Percentiles rank a stretch among this genome's conserved stretches.
Conservation (phyloP, 2,888 invertebrate genomes). For the Stomorhina lunata region DNA sequence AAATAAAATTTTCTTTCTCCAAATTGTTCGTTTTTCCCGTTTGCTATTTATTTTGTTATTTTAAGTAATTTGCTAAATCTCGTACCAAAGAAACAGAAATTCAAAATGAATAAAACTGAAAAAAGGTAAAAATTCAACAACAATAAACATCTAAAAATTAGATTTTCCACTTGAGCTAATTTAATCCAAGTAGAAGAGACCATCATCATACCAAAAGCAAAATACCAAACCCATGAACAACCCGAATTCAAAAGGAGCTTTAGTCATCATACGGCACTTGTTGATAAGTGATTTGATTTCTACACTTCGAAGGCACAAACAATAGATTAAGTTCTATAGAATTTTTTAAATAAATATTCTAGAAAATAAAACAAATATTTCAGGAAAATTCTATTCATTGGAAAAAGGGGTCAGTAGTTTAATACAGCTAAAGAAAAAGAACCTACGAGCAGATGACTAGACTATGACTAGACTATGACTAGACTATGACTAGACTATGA, state of each 20-base stretch:
- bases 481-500: too few species aligned
- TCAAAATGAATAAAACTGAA: not conserved
- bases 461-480: too few species aligned
- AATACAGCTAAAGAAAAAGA: not conserved
- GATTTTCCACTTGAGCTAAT: constrained; percentile 62
- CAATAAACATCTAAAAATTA: constrained; percentile 31
- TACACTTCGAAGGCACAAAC: not conserved
- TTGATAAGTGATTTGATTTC: constrained; percentile 42
- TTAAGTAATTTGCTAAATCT: constrained; percentile 25
- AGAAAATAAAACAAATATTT: not conserved
- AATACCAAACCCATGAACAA: not conserved
- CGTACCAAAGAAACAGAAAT: not conserved
- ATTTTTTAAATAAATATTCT: not conserved
- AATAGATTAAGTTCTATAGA: not conserved
- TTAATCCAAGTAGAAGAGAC: constrained; percentile 41
- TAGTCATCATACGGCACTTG: constrained; percentile 18
- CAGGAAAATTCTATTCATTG: not conserved
- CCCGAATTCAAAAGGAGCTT: not conserved
- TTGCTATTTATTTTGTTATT: constrained; percentile 11
- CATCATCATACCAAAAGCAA: too few species aligned
- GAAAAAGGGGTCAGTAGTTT: not conserved
- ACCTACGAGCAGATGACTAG: not conserved
- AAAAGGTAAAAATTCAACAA: constrained; percentile 20
- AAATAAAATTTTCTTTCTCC: not conserved
- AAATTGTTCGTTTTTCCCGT: not conserved